A percentile compares a stretch with the other conserved stretches of the same genome.
These are phyloP conservation scores for Eulithis testata DNA, from an alignment of 2,888 invertebrate species.

Conservation along the genomic window DNA sequence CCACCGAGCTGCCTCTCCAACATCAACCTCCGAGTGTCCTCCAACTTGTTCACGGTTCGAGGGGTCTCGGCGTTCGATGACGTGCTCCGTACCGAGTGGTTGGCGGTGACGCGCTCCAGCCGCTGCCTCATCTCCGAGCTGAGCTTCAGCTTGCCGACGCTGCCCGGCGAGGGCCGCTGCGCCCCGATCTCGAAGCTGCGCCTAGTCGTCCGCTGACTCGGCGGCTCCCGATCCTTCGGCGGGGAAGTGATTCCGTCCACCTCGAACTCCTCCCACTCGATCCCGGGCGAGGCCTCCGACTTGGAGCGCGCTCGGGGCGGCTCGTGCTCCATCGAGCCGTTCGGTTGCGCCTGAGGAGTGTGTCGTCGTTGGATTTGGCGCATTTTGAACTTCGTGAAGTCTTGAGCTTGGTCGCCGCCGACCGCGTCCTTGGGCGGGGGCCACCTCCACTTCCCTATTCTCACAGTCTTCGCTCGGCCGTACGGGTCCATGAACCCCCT, in stretches of 20 bases:
- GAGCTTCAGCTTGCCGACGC: slow-evolving; percentile 94
- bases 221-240: slow-evolving; percentile 66
- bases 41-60: slow-evolving; percentile 90
- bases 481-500: slow-evolving; percentile 95
- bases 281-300: slow-evolving; percentile 81
- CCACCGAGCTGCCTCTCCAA: slow-evolving; percentile 93
- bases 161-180: slow-evolving; percentile 92
- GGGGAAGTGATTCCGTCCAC: slow-evolving; percentile 83
- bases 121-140: slow-evolving; percentile 96
- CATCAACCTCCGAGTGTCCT: slow-evolving; percentile 93
- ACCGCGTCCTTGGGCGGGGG: slow-evolving; percentile 93
- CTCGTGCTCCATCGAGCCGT: slow-evolving; percentile 68
- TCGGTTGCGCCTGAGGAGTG: slow-evolving; percentile 87
- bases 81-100: slow-evolving; percentile 92
- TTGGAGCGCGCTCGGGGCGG: slow-evolving; percentile 72
- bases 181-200: slow-evolving; percentile 93
- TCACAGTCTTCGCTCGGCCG: slow-evolving; percentile 96
- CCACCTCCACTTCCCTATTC: slow-evolving; percentile 98
- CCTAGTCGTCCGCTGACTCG: slow-evolving; percentile 73
- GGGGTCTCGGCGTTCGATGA: slow-evolving; percentile 89
- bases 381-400: slow-evolving; percentile 95
- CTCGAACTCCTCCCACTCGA: slow-evolving; percentile 95
- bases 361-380: slow-evolving; percentile 92
- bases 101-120: slow-evolving; percentile 94
- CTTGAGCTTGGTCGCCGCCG: slow-evolving; percentile 88